Evolutionary conservation across 2,113 vertebrate genomes (phyloP).

Genomic region (Aramus guarauna): DNA sequence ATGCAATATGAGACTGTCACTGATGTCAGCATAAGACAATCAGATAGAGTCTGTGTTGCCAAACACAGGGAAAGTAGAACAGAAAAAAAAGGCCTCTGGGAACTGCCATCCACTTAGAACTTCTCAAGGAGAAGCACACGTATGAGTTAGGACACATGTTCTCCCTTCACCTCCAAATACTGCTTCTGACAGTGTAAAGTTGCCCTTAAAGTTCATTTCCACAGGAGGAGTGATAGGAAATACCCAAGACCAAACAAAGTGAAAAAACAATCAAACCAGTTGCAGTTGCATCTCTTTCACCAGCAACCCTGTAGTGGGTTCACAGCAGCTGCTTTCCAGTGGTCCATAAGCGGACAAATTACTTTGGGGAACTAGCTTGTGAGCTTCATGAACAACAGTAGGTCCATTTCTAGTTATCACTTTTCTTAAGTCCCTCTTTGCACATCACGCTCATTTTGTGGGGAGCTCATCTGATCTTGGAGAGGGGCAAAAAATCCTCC

Average conservation of each 20-base stretch:
- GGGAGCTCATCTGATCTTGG: background rate
- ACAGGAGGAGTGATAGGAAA: background rate
- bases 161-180: background rate
- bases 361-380: background rate
- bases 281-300: background rate
- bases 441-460: background rate
- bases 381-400: background rate
- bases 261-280: accelerated
- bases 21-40: background rate
- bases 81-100: background rate
- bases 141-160: background rate
- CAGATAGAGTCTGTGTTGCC: background rate
- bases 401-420: background rate
- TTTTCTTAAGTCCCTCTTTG: background rate
- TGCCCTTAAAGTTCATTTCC: background rate
- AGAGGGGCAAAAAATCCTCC: background rate
- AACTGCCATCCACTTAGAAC: background rate
- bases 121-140: background rate
- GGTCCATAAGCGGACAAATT: background rate
- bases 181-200: background rate
- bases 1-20: background rate
- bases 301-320: background rate
- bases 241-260: background rate
- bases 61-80: background rate
- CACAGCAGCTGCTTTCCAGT: background rate